A percentile compares a stretch with the other conserved stretches of the same genome.
Conservation (phyloP, 2,888 invertebrate genomes). For the Phragmatobia fuliginosa region DNA sequence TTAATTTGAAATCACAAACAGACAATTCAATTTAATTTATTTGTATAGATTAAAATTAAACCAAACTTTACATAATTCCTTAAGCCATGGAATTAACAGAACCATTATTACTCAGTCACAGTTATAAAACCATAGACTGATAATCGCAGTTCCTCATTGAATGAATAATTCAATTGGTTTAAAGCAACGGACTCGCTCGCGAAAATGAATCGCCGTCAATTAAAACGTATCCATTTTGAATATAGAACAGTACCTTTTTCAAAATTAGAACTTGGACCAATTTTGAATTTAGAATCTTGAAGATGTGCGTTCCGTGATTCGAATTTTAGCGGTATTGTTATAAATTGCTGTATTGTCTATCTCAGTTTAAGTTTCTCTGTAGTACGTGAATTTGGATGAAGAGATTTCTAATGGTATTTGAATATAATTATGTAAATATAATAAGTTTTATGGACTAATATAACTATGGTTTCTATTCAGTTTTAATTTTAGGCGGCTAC, state of each 20-base stretch:
- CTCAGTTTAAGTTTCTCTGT: constrained; percentile 12
- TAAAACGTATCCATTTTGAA: constrained; percentile 56
- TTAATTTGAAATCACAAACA: too few relatives aligned
- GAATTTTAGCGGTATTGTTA: constrained; percentile 41
- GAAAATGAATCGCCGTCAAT: constrained; percentile 50
- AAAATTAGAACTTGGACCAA: constrained; percentile 52
- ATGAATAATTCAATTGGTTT: constrained; percentile 48
- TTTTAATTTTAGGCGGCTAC: neutral
- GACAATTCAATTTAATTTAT: too few relatives aligned
- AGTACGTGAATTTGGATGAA: neutral
- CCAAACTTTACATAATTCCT: constrained; percentile 5
- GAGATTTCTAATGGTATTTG: neutral
- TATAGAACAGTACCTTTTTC: constrained; percentile 56
- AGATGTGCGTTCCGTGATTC: constrained; percentile 37
- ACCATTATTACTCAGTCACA: constrained; percentile 10
- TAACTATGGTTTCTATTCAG: neutral
- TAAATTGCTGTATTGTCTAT: constrained; percentile 34
- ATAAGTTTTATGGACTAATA: too few relatives aligned
- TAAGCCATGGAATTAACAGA: constrained; percentile 18
- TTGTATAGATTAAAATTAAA: constrained; percentile 5
- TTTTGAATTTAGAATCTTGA: constrained; percentile 51
- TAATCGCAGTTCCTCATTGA: constrained; percentile 30
- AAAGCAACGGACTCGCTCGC: constrained; percentile 40
- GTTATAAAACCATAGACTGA: constrained; percentile 23
- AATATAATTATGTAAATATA: constrained; percentile 2